Base-by-base conservation (phyloP, 2,888 invertebrate genomes). In the Chymomyza procnemis region DNA sequence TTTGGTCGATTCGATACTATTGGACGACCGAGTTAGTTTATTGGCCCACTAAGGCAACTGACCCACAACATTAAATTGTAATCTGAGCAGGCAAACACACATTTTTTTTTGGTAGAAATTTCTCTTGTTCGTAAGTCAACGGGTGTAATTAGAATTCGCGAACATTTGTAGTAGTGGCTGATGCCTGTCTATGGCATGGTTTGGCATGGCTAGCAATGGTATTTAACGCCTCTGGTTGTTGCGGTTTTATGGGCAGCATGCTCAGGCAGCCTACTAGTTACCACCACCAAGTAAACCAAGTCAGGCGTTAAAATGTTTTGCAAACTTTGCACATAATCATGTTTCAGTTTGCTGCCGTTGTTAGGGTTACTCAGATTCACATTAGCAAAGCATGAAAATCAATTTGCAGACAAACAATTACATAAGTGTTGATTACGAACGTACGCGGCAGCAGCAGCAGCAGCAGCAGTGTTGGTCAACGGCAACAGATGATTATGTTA, bases 1-100 rank as follows among this genome's bases (percentile, higher is more conserved):
- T 41, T 41, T 12, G 12, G 12, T 3, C 12, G 34, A 41, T 41
- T 41, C 34, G 12, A 41, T 41, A 12, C 50, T 16, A 50, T 50
- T 19, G 50, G n/a, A 16, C 19, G 50, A 19, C 9, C 19, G 50
- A 47, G 67, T 80, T 76, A 78, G 80, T 85, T 81, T 81, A 81
- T 81, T 85, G 81, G 80, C 86, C 81, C 81, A 81, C 81, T 85
- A 85, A 80, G 73, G 81, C 81, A 74, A 66, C 81, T 82, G 81
- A 82, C 81, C 81, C 85, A 86, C 81, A 82, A 84, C 86, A 76
- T 82, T 82, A 86, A 82, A 82, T 82, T 86, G 82, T 82, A 84
- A 86, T 82, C 81, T 86, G 86, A 82, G 86, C 83, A 86, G 79
- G 82, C 81, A 86, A 80, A 80, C 86, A 85, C 84, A 34, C 34